phyloP scores from a whole-genome alignment of 2,888 invertebrate genomes.

The Caenorhabditis imperialis region DNA sequence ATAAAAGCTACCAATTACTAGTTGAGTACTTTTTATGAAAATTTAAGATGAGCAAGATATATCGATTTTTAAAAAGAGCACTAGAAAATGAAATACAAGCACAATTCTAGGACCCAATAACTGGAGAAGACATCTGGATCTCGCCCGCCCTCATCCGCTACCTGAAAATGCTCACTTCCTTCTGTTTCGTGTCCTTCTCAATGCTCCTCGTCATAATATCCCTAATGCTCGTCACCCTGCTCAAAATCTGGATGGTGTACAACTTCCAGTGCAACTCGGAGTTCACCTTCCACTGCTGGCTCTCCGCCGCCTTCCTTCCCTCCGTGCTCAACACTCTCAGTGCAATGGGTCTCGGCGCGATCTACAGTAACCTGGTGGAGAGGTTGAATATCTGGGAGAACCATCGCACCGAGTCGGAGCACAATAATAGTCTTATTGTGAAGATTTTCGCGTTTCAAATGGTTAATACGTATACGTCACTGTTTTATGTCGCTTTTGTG shows the following conservation, averaged over 20 bases:
- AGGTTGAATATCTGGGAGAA: slow-evolving; percentile 79
- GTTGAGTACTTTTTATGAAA: too few species aligned
- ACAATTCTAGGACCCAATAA: slow-evolving; percentile 78
- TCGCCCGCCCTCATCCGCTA: slow-evolving; percentile 77
- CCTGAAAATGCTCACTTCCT: slow-evolving; percentile 54
- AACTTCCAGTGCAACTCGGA: slow-evolving; percentile 56
- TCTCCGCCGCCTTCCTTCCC: slow-evolving; percentile 79
- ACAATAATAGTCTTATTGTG: slow-evolving; percentile 80
- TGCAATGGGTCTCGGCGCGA: slow-evolving; percentile 79
- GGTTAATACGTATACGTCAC: slow-evolving; percentile 80
- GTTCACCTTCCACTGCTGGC: slow-evolving; percentile 55
- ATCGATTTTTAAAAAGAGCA: background rate
- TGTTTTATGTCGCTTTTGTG: slow-evolving; percentile 81
- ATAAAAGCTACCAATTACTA: too few species aligned
- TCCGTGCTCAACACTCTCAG: slow-evolving; percentile 80
- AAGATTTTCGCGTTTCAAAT: slow-evolving; percentile 81
- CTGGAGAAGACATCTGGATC: slow-evolving; percentile 78
- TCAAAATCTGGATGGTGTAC: slow-evolving; percentile 61
- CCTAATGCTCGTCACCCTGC: slow-evolving; percentile 60
- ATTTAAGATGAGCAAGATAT: too few species aligned
- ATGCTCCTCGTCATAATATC: slow-evolving; percentile 61
- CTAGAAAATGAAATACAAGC: background rate
- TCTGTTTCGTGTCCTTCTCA: slow-evolving; percentile 55
- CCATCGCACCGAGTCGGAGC: slow-evolving; percentile 80
- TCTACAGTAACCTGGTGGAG: slow-evolving; percentile 78